Base-by-base conservation (phyloP, 2,113 vertebrate species). In the Micromys minutus region DNA sequence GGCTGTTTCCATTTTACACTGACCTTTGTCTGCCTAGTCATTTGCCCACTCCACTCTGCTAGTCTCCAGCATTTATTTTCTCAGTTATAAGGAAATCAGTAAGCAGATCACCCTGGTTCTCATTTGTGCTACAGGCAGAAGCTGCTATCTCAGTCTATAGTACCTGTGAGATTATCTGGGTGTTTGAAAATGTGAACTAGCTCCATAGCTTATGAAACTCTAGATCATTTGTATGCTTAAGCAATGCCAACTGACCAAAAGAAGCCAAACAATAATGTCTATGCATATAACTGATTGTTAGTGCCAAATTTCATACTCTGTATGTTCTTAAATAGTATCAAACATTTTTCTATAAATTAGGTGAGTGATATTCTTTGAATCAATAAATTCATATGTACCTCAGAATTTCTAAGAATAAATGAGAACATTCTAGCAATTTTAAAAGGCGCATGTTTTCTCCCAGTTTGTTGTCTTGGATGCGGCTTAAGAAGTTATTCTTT, bases 341-440 rank as follows among this genome's bases (percentile, higher is more conserved):
- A 80, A 57, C 4, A 47, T 39, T 63, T n/a, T 59, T 76, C 2
- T 47, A 36, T 61, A 65, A 81, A 50, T 75, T 89, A 63, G 15
- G 5, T 88, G 13, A 65, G 13, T 91, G 45, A 72, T 55, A 42
- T 36, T 81, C 34, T 85, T 85, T 76, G n/a, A 83, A 57, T 76
- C 52, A 59, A 81, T 86, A 17, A 80, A 45, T 79, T 93, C 71
- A 69, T 55, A 89, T 26, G 69, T 55, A 89, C 31, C n/a, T 94
- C 29, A 93, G 42, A 34, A 79, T 75, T 36, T 24, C 47, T 63
- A 45, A 75, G 72, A 29, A n/a, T 10, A 29, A 34, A 63, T n/a
- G 24, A 63, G 42, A n/a, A n/a, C n/a, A 67, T 3, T n/a, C 59
- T 36, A 65, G 55, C 13, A n/a, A 92, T 1, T 90, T 76, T 93